Evolutionary conservation across 2,113 vertebrate species (phyloP).

Genomic region (Leuciscus idus): DNA sequence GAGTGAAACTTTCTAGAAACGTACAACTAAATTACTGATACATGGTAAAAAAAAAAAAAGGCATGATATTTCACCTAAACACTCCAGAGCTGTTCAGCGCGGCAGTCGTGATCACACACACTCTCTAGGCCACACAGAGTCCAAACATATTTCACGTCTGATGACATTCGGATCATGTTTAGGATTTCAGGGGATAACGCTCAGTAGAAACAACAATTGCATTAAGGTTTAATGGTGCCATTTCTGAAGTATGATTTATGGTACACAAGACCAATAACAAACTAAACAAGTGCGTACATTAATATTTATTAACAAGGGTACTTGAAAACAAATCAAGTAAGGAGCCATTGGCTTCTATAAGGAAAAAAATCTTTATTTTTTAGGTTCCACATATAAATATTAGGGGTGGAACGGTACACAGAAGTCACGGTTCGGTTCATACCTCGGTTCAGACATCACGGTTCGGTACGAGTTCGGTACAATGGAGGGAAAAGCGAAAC

Average conservation of each 20-base stretch:
- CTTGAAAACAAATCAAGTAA: neutral
- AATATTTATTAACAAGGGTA: too few relatives aligned
- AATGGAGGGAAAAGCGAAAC: too few relatives aligned
- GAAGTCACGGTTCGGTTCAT: too few relatives aligned
- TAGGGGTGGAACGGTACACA: too few relatives aligned
- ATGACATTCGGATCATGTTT: neutral
- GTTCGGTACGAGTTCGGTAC: too few relatives aligned
- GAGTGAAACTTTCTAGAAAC: neutral
- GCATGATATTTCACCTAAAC: neutral
- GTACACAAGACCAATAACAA: neutral
- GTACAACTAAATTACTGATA: neutral
- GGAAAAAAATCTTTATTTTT: too few relatives aligned
- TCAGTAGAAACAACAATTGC: too few relatives aligned
- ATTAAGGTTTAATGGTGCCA: neutral
- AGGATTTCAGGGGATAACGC: neutral
- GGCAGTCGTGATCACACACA: neutral
- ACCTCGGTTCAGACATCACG: too few relatives aligned
- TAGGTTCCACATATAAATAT: too few relatives aligned
- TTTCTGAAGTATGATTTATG: neutral
- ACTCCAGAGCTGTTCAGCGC: neutral
- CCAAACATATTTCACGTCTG: neutral
- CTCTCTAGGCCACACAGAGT: conserved; percentile 5
- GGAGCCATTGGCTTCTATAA: too few relatives aligned
- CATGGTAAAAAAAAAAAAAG: neutral
- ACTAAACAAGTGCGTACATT: neutral